Evolutionary conservation across 92 coral and sea anemone species (phyloP), one percentile per base, ranked within the genome.

Genomic region (Epizoanthus stellaris): DNA sequence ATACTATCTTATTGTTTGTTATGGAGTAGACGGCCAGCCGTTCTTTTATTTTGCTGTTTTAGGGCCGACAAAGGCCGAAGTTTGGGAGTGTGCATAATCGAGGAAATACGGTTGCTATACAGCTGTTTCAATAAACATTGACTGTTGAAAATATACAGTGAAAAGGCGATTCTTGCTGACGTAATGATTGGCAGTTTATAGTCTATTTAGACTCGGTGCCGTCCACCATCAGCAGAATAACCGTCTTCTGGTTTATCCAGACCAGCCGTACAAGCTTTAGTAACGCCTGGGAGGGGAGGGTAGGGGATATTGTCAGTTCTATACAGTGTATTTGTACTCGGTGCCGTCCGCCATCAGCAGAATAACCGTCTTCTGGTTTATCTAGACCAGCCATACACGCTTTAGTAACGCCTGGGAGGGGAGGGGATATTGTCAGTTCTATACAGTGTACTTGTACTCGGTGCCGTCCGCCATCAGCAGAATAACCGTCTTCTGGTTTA

Each of bases 331-430:
- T 66, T 95, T 93, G 79, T 89, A 90, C 63, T 96, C 97, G 10
- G 94, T 89, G 38, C 99, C 96, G 81, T 96, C 99, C 1, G 98
- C 96, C 99, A 96, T 87, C 3, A 96, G 93, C 4, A 96, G 88
- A 47, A 94, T 92, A 45, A 96, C 98, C 30, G 91, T 91, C 85
- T 94, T 96, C 70, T 94, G 98, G 76, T 90, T 96, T 62, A 96
- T 93, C 99, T 98, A 96, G 12, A 96, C 97, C 0, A 96, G 91
- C 68, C 95, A 90, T 43, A 95, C 85, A 6, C 92, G 97, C 77
- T 93, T 96, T 19, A 96, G 90, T 49, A 91, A 91, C 16, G 92
- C 77, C 4, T 98, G 92, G 7, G 98, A 88, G 75, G 53, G 70
- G 59, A 11, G 85, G 81, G 9, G 9, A 0, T 3, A 2, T 4